Conservation (phyloP, 2,888 invertebrate genomes). For the Selenia dentaria region DNA sequence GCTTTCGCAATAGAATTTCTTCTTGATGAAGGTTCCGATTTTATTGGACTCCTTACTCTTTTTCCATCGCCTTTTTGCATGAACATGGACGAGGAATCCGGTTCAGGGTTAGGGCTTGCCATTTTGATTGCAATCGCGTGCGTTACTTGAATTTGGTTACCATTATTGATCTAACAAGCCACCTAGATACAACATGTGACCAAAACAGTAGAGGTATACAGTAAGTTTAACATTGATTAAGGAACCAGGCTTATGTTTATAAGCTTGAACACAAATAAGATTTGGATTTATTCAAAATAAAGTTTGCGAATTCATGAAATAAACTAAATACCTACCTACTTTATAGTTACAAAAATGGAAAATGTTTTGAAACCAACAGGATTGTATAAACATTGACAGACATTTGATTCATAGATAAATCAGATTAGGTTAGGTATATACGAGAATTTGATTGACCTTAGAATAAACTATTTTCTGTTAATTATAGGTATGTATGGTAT, state of each 20-base stretch:
- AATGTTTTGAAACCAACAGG: not conserved
- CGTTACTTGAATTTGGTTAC: conserved; percentile 28
- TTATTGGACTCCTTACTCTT: conserved; percentile 49
- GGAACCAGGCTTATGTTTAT: no score
- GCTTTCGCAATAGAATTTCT: conserved; percentile 50
- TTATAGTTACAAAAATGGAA: no score
- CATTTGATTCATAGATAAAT: no score
- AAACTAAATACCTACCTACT: no score
- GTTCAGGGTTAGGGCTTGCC: conserved; percentile 65
- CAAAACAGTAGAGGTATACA: not conserved
- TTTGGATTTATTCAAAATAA: not conserved
- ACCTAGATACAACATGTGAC: conserved; percentile 39
- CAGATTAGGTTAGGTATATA: no score
- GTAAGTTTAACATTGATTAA: not conserved
- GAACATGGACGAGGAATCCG: conserved; percentile 69
- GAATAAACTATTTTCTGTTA: no score
- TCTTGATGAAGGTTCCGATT: conserved; percentile 49
- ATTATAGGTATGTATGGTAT: no score
- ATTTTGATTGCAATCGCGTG: conserved; percentile 47
- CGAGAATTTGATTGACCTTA: no score
- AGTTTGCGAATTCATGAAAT: not conserved
- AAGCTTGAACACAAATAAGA: not conserved
- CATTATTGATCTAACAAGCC: conserved; percentile 57
- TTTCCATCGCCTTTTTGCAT: conserved; percentile 58
- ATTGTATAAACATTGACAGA: no score